Percentiles rank a stretch among this genome's conserved stretches.
Conservation (phyloP, 2,113 vertebrate species). For the Heterochromis multidens region DNA sequence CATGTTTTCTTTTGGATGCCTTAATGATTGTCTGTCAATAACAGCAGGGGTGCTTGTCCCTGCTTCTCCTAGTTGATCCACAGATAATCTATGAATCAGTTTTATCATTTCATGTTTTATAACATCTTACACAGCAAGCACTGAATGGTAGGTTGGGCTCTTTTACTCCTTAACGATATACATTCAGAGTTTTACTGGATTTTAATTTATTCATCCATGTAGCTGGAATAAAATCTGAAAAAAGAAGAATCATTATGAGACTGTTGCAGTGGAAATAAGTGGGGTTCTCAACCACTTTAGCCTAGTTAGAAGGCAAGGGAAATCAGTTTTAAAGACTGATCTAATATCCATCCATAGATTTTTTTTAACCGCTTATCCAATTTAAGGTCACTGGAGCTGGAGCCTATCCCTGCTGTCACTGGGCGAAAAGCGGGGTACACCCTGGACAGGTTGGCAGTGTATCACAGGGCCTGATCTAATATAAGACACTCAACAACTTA, state of each 20-base stretch:
- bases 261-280: background rate
- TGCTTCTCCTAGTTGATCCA: background rate
- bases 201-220: background rate
- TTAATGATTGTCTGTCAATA: no score
- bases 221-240: no score
- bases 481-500: background rate
- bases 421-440: background rate
- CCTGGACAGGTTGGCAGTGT: background rate
- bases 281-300: rapidly evolving
- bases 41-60: background rate
- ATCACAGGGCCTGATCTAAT: background rate
- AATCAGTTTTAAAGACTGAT: background rate
- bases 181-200: background rate
- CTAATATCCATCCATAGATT: background rate
- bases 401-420: background rate
- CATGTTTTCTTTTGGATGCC: no score
- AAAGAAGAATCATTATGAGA: no score
- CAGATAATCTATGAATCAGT: background rate
- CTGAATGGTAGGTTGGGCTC: background rate
- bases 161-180: background rate
- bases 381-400: background rate
- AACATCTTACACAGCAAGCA: background rate
- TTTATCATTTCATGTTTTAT: background rate
- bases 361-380: background rate
- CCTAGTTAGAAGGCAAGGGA: background rate